Evolutionary conservation across 1,140 invertebrate species (phyloP).

Genomic region (Oryctes rhinoceros): DNA sequence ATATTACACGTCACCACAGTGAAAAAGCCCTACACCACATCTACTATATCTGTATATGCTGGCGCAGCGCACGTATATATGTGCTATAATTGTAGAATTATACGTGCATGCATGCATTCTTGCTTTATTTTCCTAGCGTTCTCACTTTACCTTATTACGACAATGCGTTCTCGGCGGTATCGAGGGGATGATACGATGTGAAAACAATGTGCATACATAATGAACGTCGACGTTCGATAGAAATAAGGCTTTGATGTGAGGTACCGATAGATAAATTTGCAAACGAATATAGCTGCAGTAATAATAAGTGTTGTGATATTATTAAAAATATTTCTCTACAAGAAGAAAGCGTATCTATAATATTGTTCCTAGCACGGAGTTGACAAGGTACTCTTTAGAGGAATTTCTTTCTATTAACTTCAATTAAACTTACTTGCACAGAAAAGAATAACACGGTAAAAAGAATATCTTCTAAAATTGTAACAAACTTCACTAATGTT

Average conservation of each 20-base stretch:
- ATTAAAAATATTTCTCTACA: too few species aligned
- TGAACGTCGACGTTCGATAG: neutral
- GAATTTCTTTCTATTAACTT: too few species aligned
- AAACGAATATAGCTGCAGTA: too few species aligned
- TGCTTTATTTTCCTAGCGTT: neutral
- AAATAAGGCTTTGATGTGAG: neutral
- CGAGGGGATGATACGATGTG: neutral
- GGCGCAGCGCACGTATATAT: neutral
- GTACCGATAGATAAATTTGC: too few species aligned
- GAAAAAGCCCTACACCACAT: neutral
- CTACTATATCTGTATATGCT: neutral
- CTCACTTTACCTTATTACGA: neutral
- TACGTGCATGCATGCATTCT: neutral
- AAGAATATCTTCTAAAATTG: too few species aligned
- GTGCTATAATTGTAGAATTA: slow-evolving; percentile 16
- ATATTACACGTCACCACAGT: slow-evolving; percentile 7
- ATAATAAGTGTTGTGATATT: too few species aligned
- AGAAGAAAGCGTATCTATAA: too few species aligned
- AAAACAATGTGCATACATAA: slow-evolving; percentile 16
- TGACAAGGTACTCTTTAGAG: too few species aligned
- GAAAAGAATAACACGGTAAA: too few species aligned
- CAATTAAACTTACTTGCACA: too few species aligned
- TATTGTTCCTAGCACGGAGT: too few species aligned
- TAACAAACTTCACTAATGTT: too few species aligned
- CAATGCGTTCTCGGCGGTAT: neutral